Base-by-base conservation (phyloP, 2,888 invertebrate species). In the Exephanes ischioxanthus region DNA sequence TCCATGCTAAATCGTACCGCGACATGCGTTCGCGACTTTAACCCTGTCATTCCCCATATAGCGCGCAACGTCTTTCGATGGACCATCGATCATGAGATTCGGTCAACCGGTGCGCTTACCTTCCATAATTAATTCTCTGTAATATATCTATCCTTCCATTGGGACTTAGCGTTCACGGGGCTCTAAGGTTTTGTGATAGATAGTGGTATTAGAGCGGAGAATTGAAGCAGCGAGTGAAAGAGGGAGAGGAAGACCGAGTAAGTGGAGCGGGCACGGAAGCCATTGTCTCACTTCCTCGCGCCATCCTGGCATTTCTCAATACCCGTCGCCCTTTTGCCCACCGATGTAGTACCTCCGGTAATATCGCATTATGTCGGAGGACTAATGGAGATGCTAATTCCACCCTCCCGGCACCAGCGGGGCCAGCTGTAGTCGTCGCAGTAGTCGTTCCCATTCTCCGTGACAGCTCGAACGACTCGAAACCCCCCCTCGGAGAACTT, bases 361-460 rank as follows among this genome's bases (percentile, higher is more conserved):
- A 91, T 92, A 92, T 92, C 91, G 89, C 90, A 91, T 92, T 91
- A 92, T 92, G 90, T 90, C 89, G 87, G 88, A 85, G 90, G 89
- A 90, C 92, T 92, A 92, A 93, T 92, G 92, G 92, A 92, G 92
- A 92, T 90, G 92, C 92, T 92, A 92, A 92, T 92, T 92, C 91
- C 89, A 88, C 90, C 89, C 89, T 88, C 89, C 85, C 84, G 51
- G 26, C 53, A 78, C 45, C 68, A 75, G 58, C 84, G 53, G 45
- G 41, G 22, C 16, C 58, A 75, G 51, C 67, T 71, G 48, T 22
- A 26, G 80, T 84, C 80, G 70, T 75, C 79, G 86, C 87, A 87
- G 85, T 88, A 87, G 88, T 89, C 87, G 88, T 87, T 86, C 86
- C 73, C 67, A 67, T 80, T 45, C 72, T 58, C 72, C 19, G 63